Evolutionary conservation across 64 coral and sea anemone genomes (phyloP).

Genomic region (Actinia equina): DNA sequence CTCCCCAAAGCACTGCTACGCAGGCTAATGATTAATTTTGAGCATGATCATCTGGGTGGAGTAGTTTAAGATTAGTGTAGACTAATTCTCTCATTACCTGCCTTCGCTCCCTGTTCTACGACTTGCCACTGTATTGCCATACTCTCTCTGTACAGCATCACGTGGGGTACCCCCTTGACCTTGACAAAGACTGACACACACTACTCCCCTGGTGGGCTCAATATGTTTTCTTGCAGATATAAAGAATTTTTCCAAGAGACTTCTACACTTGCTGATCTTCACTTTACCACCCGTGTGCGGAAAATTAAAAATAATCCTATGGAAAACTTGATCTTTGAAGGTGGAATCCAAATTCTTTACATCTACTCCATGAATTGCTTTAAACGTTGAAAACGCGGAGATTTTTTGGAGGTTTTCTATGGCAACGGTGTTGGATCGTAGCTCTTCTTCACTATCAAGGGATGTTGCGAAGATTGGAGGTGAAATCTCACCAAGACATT

Average conservation of each 20-base stretch:
- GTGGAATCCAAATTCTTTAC: conserved; percentile 61
- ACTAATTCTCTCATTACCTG: conserved; percentile 38
- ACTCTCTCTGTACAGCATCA: conserved; percentile 63
- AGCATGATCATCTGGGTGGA: too few relatives aligned
- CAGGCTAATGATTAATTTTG: too few relatives aligned
- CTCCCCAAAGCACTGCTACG: too few relatives aligned
- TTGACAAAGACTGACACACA: conserved; percentile 93
- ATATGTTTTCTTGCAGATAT: conserved; percentile 57
- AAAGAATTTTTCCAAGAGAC: conserved; percentile 83
- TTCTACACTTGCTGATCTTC: conserved; percentile 85
- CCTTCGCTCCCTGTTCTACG: conserved; percentile 83
- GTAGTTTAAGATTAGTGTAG: too few relatives aligned
- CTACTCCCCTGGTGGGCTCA: conserved; percentile 43
- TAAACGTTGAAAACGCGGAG: conserved; percentile 37
- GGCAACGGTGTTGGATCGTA: conserved; percentile 61
- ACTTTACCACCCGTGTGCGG: conserved; percentile 92
- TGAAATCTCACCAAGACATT: background rate
- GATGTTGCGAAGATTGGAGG: conserved; percentile 73
- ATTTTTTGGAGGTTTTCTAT: conserved; percentile 63
- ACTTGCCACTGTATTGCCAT: conserved; percentile 97
- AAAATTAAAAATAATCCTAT: conserved; percentile 92
- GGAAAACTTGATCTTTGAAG: conserved; percentile 60
- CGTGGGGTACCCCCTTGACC: conserved; percentile 91
- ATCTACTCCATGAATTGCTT: conserved; percentile 75
- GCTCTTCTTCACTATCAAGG: conserved; percentile 44